Conservation (phyloP, 2,113 vertebrate species). For the Corythornis cristatus region DNA sequence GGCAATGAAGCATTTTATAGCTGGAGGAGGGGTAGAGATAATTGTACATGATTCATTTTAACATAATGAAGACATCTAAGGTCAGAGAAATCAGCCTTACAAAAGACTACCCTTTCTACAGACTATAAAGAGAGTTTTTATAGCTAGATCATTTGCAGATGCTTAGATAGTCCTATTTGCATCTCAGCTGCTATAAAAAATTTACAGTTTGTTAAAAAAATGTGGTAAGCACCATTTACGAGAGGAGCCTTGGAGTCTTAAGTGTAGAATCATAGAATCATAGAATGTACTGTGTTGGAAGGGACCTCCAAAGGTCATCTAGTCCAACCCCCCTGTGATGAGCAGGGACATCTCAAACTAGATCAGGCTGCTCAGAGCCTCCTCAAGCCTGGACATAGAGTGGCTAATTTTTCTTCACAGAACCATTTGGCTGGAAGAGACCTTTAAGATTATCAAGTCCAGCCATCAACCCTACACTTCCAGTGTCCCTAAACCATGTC, state of each 20-base stretch:
- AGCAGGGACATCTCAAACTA: no score
- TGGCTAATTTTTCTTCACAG: no score
- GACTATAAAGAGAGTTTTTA: neutral
- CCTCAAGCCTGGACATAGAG: no score
- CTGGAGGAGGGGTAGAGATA: fast-evolving
- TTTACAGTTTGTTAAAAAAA: neutral
- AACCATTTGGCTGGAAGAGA: no score
- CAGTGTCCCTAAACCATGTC: no score
- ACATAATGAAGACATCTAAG: neutral
- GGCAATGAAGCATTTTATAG: neutral
- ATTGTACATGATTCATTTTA: neutral
- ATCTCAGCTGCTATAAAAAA: neutral
- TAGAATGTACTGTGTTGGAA: no score
- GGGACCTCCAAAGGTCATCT: no score
- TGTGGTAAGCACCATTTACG: neutral
- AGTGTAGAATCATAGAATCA: no score
- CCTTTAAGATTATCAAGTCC: no score
- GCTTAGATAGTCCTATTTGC: neutral
- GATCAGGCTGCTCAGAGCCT: no score
- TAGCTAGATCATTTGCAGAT: neutral
- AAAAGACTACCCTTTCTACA: neutral
- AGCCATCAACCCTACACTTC: no score
- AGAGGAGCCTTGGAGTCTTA: neutral
- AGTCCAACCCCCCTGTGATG: no score
- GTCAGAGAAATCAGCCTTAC: neutral